Base-by-base conservation (phyloP, 1,140 invertebrate species). In the Solenopsis fugax region DNA sequence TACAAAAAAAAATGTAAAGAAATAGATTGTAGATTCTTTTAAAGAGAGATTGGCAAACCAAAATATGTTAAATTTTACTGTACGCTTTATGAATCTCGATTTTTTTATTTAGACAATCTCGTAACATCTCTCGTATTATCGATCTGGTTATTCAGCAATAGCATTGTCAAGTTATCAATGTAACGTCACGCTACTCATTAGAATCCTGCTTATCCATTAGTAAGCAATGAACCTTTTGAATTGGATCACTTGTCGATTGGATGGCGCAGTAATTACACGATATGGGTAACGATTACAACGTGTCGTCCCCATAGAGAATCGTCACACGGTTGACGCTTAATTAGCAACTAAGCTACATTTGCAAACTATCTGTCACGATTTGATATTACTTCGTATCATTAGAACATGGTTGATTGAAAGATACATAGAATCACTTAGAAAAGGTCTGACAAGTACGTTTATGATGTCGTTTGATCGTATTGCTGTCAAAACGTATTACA, bases 171-270 rank as follows among this genome's bases (percentile, higher is more conserved):
- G 21, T 18, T 76, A 86, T 29, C 45, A 84, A 60, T 67, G 64
- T 45, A 67, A 52, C 41, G 24, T 75, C 72, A 45, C 54, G 75
- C 60, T 73, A 41, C 45, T 77, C 52, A 82, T 45, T 75, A 34
- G 45, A 65, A 77, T 73, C 64, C 58, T 54, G 71, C 69, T 76
- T 91, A 89, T 91, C 84, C 88, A 91, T 91, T 91, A 91, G 80
- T 85, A 82, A 84, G 90, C 88, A 91, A 91, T 81, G 86, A 58
- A 75, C 89, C 89, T 91, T 89, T 90, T 89, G 88, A 91, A 91
- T 82, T 84, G 71, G 60, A 91, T 91, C 88, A 91, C 85, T 87
- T 64, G 78, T 73, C 86, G 67, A 62, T 77, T 73, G 29, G 67
- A 86, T 91, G 75, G 69, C 86, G 45, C 67, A 85, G 78, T 91